Evolutionary conservation across 2,797 vertebrate genomes (phyloP).

Genomic region (Ptychobarbus kaznakovi): DNA sequence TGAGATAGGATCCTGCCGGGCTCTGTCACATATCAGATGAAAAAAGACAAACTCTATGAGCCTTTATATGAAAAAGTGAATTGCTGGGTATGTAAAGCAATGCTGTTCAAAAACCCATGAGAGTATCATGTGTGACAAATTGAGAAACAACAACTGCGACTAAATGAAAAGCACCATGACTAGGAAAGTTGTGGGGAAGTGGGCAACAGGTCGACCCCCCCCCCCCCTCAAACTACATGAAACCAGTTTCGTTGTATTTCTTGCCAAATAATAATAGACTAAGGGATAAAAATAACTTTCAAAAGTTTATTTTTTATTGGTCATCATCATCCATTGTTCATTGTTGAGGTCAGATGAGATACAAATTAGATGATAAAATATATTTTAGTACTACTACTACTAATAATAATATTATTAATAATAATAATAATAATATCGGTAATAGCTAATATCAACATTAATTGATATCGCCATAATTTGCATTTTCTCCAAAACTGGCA

Average conservation of each 20-base stretch:
- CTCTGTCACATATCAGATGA: constrained; percentile 10
- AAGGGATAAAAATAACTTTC: background rate
- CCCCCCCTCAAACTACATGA: too few relatives aligned
- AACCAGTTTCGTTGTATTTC: too few relatives aligned
- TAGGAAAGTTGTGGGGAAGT: background rate
- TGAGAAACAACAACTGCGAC: background rate
- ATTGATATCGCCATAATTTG: background rate
- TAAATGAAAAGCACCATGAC: background rate
- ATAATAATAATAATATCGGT: too few relatives aligned
- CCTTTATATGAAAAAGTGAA: background rate
- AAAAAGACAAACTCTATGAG: constrained; percentile 15
- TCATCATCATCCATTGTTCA: background rate
- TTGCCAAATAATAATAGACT: background rate
- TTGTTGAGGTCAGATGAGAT: background rate
- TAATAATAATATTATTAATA: too few relatives aligned
- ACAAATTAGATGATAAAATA: background rate
- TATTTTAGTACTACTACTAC: background rate
- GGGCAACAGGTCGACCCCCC: background rate
- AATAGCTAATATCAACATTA: background rate
- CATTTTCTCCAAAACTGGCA: background rate
- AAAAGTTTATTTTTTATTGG: background rate
- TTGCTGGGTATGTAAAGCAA: background rate
- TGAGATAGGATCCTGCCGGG: background rate
- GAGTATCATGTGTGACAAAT: constrained; percentile 20
- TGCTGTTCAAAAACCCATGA: background rate